phyloP scores from a whole-genome alignment of 2,888 invertebrate species.

The Notodonta dromedarius region DNA sequence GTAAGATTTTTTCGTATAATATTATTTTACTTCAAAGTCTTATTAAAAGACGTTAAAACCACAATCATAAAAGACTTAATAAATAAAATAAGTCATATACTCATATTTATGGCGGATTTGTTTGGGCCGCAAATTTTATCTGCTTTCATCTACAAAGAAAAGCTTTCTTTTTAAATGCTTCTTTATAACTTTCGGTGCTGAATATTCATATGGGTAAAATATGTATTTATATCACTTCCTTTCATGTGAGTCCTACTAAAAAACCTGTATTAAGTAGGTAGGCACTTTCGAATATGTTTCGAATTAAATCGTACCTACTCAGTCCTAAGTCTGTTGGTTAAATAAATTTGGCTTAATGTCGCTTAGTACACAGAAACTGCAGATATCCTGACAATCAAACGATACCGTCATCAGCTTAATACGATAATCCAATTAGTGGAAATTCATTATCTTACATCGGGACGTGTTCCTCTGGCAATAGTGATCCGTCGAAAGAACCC shows the following conservation, averaged over 20 bases:
- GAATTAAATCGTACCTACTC: too few relatives aligned
- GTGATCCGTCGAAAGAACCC: constrained; percentile 75
- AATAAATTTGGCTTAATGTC: too few relatives aligned
- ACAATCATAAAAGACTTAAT: constrained; percentile 25
- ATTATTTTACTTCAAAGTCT: constrained; percentile 59
- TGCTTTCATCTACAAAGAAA: constrained; percentile 51
- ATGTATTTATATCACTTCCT: constrained; percentile 27
- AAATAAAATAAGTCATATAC: neutral
- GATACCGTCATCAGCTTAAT: constrained; percentile 45
- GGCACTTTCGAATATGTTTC: too few relatives aligned
- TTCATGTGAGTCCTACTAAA: constrained; percentile 4
- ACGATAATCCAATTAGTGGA: constrained; percentile 71
- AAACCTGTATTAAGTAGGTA: neutral
- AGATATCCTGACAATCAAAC: too few relatives aligned
- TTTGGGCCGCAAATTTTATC: constrained; percentile 25
- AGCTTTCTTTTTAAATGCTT: constrained; percentile 46
- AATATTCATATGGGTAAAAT: constrained; percentile 57
- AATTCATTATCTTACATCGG: constrained; percentile 72
- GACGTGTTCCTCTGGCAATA: constrained; percentile 72
- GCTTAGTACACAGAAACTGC: too few relatives aligned
- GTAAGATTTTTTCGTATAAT: constrained; percentile 45
- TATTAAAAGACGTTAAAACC: constrained; percentile 50
- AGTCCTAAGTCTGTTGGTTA: too few relatives aligned
- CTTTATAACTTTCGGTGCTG: constrained; percentile 43
- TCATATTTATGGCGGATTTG: neutral